Evolutionary conservation across 2,113 vertebrate species (phyloP).

Genomic region (Vulpes lagopus): DNA sequence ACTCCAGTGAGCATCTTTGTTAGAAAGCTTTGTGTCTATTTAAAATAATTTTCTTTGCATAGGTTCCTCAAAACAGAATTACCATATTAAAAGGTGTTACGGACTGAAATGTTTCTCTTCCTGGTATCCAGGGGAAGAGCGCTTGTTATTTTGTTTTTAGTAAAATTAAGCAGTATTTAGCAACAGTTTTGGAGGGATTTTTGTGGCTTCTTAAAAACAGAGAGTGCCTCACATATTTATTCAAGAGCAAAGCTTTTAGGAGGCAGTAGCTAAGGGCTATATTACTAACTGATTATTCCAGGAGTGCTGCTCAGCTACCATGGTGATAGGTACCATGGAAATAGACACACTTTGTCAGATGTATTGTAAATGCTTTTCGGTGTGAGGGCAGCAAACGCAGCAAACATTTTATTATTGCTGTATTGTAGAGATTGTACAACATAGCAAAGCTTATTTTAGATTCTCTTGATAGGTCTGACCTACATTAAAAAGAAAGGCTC

Average conservation of each 20-base stretch:
- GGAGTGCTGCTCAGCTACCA: slow-evolving; percentile 66
- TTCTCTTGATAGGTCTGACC: slow-evolving; percentile 10
- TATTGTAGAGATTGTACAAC: background rate
- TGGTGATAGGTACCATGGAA: slow-evolving; percentile 80
- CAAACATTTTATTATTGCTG: slow-evolving; percentile 9
- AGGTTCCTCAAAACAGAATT: background rate
- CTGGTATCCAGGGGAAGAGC: background rate
- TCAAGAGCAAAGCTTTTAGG: slow-evolving; percentile 63
- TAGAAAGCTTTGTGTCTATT: background rate
- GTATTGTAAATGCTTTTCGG: slow-evolving; percentile 11
- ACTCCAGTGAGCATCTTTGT: background rate
- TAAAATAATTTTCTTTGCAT: background rate
- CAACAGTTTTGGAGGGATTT: slow-evolving; percentile 6
- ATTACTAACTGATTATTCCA: slow-evolving; percentile 61
- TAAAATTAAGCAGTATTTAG: slow-evolving; percentile 39
- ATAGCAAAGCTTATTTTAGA: slow-evolving; percentile 13
- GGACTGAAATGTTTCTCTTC: background rate
- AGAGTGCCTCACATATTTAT: slow-evolving; percentile 41
- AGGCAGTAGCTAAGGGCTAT: slow-evolving; percentile 46
- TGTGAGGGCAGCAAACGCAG: background rate
- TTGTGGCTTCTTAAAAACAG: slow-evolving; percentile 43
- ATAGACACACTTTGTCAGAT: slow-evolving; percentile 59
- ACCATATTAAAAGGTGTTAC: background rate
- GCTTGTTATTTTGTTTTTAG: slow-evolving; percentile 35
- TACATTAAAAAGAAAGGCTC: background rate